These are phyloP conservation scores for Brachionus sp. DNA, from an alignment of 1,140 invertebrate genomes.

Conservation along the genomic window DNA sequence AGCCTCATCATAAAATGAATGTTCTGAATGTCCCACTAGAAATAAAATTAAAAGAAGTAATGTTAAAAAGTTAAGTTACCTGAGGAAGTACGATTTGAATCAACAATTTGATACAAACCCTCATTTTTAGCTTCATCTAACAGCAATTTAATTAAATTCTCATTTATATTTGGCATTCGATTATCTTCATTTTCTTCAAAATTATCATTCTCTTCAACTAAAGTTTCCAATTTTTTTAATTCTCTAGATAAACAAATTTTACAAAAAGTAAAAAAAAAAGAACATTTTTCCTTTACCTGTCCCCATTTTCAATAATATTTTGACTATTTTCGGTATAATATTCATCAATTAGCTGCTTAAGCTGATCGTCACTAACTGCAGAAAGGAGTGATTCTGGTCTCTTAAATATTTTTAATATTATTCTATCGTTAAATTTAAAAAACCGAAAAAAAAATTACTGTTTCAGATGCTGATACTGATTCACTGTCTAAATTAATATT, in stretches of 20 bases:
- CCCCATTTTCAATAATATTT: not conserved
- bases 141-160: constrained; percentile 19
- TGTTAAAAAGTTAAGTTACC: not conserved
- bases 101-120: constrained; percentile 30
- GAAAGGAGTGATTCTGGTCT: constrained; percentile 7
- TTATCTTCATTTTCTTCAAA: not conserved
- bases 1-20: constrained; percentile 21
- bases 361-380: not conserved
- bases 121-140: constrained; percentile 33
- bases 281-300: not conserved
- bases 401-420: not conserved
- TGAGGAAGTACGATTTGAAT: not conserved
- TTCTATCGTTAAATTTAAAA: too few species aligned
- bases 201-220: not conserved
- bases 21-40: not conserved
- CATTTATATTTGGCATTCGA: not conserved
- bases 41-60: not conserved
- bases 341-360: constrained; percentile 14
- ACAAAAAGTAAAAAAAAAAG: not conserved
- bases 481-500: not conserved
- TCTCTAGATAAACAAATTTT: not conserved
- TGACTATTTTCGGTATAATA: constrained; percentile 17
- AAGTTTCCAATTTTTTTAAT: not conserved
- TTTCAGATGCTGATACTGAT: not conserved
- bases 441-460: not conserved